phyloP scores from a whole-genome alignment of 2,888 invertebrate species.

The Allophyes oxyacanthae region DNA sequence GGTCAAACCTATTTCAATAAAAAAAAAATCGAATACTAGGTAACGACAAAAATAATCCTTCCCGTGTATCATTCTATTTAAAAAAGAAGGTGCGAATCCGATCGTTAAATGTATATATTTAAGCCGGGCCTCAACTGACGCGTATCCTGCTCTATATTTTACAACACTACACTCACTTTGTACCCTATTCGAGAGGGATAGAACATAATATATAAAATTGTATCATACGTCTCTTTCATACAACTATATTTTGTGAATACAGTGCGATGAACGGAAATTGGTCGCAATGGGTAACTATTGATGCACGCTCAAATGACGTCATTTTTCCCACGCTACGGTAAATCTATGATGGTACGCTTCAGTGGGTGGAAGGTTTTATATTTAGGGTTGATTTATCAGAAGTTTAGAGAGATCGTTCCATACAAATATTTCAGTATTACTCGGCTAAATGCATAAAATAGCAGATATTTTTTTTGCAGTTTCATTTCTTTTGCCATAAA shows the following conservation, averaged over 20 bases:
- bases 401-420: neutral
- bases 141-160: constrained; percentile 28
- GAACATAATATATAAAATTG: constrained; percentile 8
- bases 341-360: constrained; percentile 13
- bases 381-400: constrained; percentile 20
- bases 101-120: constrained; percentile 29
- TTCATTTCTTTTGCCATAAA: too few relatives aligned
- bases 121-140: constrained; percentile 26
- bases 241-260: constrained; percentile 16
- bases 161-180: constrained; percentile 16
- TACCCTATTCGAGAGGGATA: constrained; percentile 18
- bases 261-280: constrained; percentile 19
- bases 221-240: constrained; percentile 11
- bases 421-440: too few relatives aligned
- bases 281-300: constrained; percentile 22
- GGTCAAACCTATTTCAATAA: too few relatives aligned
- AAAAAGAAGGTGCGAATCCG: constrained; percentile 3
- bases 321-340: constrained; percentile 17
- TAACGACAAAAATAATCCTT: too few relatives aligned
- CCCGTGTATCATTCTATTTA: too few relatives aligned
- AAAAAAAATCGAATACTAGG: too few relatives aligned
- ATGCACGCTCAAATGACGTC: constrained; percentile 20
- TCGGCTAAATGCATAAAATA: too few relatives aligned
- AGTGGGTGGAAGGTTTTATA: constrained; percentile 11
- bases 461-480: too few relatives aligned